Evolutionary conservation across 2,797 vertebrate genomes (phyloP), one percentile per base, ranked within the genome.

Genomic region (Tachyglossus aculeatus): DNA sequence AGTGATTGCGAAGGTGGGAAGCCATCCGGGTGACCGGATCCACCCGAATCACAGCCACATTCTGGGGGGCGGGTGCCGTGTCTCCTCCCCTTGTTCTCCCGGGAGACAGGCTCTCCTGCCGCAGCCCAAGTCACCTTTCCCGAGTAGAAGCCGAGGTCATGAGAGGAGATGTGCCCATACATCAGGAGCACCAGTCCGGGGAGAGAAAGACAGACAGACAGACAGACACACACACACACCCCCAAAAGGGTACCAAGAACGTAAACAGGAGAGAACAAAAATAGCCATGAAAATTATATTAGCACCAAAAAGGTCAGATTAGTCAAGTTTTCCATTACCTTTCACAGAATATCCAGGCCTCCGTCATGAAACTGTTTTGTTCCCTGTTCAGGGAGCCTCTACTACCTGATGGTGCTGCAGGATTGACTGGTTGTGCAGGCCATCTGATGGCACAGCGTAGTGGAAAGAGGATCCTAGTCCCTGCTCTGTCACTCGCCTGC

Each of bases 191-290:
- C 67, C 41, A 4, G 51, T 22, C 13, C 43, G 9, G 44, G 24
- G 18, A 56, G 67, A 60, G 38, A 44, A 14, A 59, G 12, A 57
- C 24, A 71, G 48, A 44, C 80, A 56, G 25, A 54, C 70, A 76
- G 19, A 57, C 27, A 70, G 27, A 75, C 59, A 81, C 54, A 18
- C 9, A 51, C 43, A 19, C 14, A n/a, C n/a, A n/a, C n/a, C n/a
- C 55, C 80, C 70, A 81, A 78, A 81, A 85, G 39, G 10, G 40
- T 39, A 71, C 38, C 51, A 78, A 88, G 65, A 85, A 87, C 86
- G 74, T 86, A 91, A 92, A 89, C 77, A 84, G 40, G 60, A 82
- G 61, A 73, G 69, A 86, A 75, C 67, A 87, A 84, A 88, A 89
- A 86, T 77, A 85, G 69, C 58, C 54, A 77, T 68, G 77, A 47